These are phyloP conservation scores for Melipona beecheii DNA, from an alignment of 2,888 invertebrate genomes.

Conservation along the genomic window DNA sequence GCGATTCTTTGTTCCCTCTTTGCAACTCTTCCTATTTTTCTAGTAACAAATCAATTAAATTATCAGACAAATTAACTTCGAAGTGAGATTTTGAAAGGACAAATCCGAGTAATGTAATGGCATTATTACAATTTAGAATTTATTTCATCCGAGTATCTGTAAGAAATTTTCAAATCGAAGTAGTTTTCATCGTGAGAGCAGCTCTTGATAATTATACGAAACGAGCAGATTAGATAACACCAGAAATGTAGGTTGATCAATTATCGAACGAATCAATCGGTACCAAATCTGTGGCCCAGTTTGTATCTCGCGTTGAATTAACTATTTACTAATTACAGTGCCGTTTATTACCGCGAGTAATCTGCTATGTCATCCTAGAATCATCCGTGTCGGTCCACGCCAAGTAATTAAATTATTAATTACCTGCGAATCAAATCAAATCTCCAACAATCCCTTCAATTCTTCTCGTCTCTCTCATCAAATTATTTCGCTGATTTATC, in stretches of 20 bases:
- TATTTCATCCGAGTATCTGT: too few species aligned
- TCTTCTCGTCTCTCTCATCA: not conserved
- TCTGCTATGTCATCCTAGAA: not conserved
- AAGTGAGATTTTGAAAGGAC: not conserved
- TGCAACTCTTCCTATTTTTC: not conserved
- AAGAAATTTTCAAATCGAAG: too few species aligned
- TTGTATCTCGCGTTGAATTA: not conserved
- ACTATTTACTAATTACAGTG: constrained; percentile 1
- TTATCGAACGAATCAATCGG: not conserved
- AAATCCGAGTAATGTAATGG: too few species aligned
- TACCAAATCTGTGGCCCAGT: not conserved
- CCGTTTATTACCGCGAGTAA: not conserved
- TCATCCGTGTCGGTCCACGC: not conserved
- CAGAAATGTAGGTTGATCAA: not conserved
- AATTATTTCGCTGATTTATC: too few species aligned
- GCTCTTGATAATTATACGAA: too few species aligned
- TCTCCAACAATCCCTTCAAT: not conserved
- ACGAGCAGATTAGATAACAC: not conserved
- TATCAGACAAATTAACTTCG: not conserved
- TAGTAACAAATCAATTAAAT: too few species aligned
- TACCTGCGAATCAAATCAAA: not conserved
- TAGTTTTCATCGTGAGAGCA: too few species aligned
- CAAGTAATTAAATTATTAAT: not conserved
- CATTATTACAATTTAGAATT: too few species aligned
- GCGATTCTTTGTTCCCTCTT: not conserved